Evolutionary conservation across 2,113 vertebrate genomes (phyloP), one percentile per base, ranked within the genome.

Genomic region (Lasiurus cinereus): DNA sequence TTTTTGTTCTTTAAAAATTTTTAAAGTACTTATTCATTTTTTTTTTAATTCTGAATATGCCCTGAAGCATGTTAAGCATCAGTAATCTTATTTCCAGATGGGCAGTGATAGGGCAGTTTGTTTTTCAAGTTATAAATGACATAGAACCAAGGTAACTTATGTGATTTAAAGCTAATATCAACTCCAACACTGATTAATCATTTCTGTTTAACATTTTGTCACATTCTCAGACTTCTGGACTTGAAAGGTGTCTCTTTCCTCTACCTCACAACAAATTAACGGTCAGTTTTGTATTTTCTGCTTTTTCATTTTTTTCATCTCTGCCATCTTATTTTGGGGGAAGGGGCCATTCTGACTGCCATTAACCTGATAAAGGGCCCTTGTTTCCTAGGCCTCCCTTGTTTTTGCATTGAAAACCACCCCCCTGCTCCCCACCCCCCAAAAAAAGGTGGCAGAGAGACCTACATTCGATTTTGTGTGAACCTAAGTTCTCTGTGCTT

Each of bases 21-120:
- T 73, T 2, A 6, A 59, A 46, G 39, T 16, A 74, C 69, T 36
- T 66, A 2, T 90, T 59, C 33, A 9, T 67, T 84, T 76, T 59
- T 87, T 48, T 77, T 88, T 76, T n/a, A 29, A 94, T 82, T 89
- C 67, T 48, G 66, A 91, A 70, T 27, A 66, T 67, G 22, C 43
- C 56, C 50, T 70, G 67, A 93, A 56, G 66, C 33, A 69, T 46
- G 16, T 36, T 70, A 10, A 10, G 22, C 29, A 52, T 70, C 18
- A 39, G 22, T 72, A 22, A 67, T 80, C 74, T 56, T 82, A 67
- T 82, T 50, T 88, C 88, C 52, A 93, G 46, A 56, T 76, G 52
- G 59, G 8, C 21, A 50, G 15, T 29, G 62, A 22, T 36, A 59
- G 48, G 14, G 33, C 14, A 31, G 16, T 80, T 59, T 77, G 46